Conservation (phyloP, 2,113 vertebrate genomes). For the Alethe diademata region DNA sequence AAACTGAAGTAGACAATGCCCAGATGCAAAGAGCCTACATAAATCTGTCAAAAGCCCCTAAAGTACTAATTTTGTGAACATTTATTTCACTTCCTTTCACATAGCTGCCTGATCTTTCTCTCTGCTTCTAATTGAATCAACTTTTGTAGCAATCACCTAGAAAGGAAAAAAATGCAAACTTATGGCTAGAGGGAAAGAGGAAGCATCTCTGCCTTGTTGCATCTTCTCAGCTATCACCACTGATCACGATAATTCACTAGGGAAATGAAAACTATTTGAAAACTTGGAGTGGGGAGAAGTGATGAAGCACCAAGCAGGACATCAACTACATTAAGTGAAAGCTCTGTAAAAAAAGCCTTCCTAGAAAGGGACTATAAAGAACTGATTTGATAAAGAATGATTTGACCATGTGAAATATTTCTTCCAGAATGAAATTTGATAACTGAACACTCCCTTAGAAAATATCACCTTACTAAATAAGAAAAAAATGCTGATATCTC, state of each 20-base stretch:
- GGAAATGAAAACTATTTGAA: background rate
- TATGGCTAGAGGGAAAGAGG: background rate
- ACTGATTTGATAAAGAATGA: background rate
- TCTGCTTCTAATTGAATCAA: background rate
- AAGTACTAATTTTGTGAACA: background rate
- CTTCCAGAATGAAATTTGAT: background rate
- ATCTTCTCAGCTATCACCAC: background rate
- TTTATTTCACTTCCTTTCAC: background rate
- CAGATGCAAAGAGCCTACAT: background rate
- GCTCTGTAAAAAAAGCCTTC: background rate
- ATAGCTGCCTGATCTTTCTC: background rate
- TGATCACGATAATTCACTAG: background rate
- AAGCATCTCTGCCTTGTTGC: background rate
- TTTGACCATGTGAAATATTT: background rate
- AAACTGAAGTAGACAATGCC: background rate
- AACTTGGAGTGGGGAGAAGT: background rate
- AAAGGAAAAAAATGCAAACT: background rate
- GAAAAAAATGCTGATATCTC: background rate
- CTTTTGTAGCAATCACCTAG: background rate
- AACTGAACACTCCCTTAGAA: background rate
- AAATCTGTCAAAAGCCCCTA: background rate
- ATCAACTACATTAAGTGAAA: background rate
- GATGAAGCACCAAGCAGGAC: background rate
- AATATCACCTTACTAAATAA: background rate
- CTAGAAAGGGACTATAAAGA: background rate